Conservation (phyloP, 2,113 vertebrate genomes). For the Apodemus sylvaticus region DNA sequence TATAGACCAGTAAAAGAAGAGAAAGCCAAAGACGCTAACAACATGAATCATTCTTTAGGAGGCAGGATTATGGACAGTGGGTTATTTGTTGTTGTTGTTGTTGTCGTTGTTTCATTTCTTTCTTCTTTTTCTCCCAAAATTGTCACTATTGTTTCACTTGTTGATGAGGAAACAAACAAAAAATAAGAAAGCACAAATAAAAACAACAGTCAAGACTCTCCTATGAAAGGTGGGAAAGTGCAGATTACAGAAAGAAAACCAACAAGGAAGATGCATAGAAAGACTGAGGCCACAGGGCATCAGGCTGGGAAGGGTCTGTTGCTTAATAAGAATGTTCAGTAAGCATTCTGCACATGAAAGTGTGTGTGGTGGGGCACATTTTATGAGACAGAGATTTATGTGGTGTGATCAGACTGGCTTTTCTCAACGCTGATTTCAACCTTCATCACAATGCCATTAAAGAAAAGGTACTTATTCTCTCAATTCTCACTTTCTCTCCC, state of each 20-base stretch:
- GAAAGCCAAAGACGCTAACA: neutral
- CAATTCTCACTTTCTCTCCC: neutral
- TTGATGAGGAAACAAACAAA: neutral
- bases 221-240: neutral
- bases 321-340: neutral
- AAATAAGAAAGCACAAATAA: neutral
- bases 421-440: neutral
- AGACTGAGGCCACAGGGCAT: neutral
- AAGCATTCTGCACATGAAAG: neutral
- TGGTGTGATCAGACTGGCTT: neutral
- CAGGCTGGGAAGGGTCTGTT: neutral
- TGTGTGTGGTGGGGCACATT: neutral
- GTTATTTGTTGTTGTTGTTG: no score
- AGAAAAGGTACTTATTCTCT: neutral
- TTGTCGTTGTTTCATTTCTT: neutral
- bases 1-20: neutral
- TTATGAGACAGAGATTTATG: neutral
- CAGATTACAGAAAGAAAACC: neutral
- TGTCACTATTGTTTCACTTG: neutral
- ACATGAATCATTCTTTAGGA: neutral
- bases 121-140: neutral
- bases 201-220: neutral
- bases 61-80: neutral
- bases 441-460: neutral
- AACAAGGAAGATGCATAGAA: neutral